These are phyloP conservation scores for Aphidius colemani DNA, from an alignment of 2,888 invertebrate genomes.

Conservation along the genomic window DNA sequence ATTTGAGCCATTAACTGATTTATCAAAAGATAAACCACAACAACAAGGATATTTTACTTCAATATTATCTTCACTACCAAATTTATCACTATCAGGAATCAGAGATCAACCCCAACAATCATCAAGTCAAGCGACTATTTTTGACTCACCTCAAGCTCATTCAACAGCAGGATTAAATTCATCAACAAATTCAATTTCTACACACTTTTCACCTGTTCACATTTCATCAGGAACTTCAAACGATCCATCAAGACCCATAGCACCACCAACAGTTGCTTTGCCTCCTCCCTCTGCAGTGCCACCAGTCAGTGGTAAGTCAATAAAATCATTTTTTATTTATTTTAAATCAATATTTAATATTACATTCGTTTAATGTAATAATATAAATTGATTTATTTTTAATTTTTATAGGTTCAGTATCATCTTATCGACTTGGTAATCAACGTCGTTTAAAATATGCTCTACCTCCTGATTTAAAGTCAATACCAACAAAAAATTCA, in stretches of 20 bases:
- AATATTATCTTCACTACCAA: constrained; percentile 53
- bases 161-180: constrained; percentile 3
- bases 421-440: constrained; percentile 69
- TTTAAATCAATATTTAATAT: constrained; percentile 4
- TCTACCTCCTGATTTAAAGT: constrained; percentile 73
- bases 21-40: too few relatives aligned
- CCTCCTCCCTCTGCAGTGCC: not conserved
- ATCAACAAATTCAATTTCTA: constrained; percentile 4
- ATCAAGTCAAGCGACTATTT: not conserved
- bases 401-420: constrained; percentile 40
- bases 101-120: constrained; percentile 35
- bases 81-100: constrained; percentile 49
- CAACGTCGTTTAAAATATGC: constrained; percentile 76
- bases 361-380: not conserved
- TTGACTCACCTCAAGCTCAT: not conserved
- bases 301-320: constrained; percentile 9
- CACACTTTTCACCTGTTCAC: not conserved
- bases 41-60: constrained; percentile 49
- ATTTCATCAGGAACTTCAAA: not conserved
- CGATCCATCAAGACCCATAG: constrained; percentile 15
- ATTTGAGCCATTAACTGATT: constrained; percentile 28
- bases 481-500: constrained; percentile 38
- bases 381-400: constrained; percentile 11
- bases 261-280: constrained; percentile 6
- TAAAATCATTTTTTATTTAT: not conserved